A percentile compares a stretch with the other conserved stretches of the same genome.
phyloP scores from a whole-genome alignment of 2,888 invertebrate genomes.

The Tortricodes alternella region DNA sequence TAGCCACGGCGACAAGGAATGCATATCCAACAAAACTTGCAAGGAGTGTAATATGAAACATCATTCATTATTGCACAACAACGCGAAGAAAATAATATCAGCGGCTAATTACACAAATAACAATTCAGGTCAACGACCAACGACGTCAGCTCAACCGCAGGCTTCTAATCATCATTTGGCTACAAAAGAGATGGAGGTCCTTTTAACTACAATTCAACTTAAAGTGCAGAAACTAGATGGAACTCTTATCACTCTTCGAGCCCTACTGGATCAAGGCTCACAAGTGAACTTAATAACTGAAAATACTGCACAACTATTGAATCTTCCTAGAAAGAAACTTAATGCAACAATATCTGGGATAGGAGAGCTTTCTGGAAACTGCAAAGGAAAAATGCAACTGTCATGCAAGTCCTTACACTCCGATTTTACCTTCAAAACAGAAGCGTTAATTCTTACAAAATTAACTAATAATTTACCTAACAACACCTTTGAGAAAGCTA shows the following conservation, averaged over 20 bases:
- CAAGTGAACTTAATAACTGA: conserved; percentile 32
- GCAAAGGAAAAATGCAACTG: conserved; percentile 12
- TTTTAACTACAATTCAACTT: conserved; percentile 28
- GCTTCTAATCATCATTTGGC: background rate
- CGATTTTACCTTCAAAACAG: conserved; percentile 5
- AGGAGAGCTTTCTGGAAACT: conserved; percentile 11
- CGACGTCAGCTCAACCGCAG: background rate
- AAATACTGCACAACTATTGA: conserved; percentile 28
- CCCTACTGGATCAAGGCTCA: conserved; percentile 33
- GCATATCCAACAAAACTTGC: conserved; percentile 15
- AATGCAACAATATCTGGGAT: conserved; percentile 26
- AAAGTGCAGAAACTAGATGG: conserved; percentile 25
- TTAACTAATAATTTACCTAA: conserved; percentile 24
- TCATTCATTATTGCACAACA: background rate
- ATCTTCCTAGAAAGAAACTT: conserved; percentile 18
- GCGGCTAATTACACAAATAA: background rate
- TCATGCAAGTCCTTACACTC: conserved; percentile 9
- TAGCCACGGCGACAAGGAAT: conserved; percentile 7
- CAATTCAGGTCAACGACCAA: background rate
- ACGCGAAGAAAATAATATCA: background rate
- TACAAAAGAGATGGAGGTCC: conserved; percentile 6
- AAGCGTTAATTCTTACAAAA: conserved; percentile 15
- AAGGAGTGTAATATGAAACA: conserved; percentile 19
- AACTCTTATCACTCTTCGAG: conserved; percentile 27
- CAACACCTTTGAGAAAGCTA: conserved; percentile 6